Conservation (phyloP, 2,888 invertebrate species). For the Microctonus brassicae region DNA sequence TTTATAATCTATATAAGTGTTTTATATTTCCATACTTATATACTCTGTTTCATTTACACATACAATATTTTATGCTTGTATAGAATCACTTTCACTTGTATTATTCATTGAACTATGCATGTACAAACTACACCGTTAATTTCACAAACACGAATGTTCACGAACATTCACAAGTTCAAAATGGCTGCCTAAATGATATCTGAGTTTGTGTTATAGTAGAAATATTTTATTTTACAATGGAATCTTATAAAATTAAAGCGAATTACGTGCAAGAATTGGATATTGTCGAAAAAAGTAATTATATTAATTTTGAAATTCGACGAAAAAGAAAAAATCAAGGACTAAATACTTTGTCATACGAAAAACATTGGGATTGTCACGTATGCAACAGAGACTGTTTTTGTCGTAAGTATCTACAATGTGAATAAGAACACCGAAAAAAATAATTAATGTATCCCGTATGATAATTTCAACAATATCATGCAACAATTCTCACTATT, state of each 20-base stretch:
- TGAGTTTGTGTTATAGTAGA: slow-evolving; percentile 37
- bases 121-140: too few relatives aligned
- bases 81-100: too few relatives aligned
- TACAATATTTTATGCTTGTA: too few relatives aligned
- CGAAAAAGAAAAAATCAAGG: slow-evolving; percentile 36
- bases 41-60: too few relatives aligned
- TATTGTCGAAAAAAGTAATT: slow-evolving; percentile 36
- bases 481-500: too few relatives aligned
- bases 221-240: slow-evolving; percentile 58
- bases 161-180: slow-evolving; percentile 50
- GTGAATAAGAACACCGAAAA: neutral
- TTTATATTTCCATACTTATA: too few relatives aligned
- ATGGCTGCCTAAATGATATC: slow-evolving; percentile 62
- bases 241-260: slow-evolving; percentile 51
- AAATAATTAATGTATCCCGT: neutral
- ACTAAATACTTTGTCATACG: slow-evolving; percentile 43
- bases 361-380: slow-evolving; percentile 52
- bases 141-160: too few relatives aligned
- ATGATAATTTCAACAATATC: too few relatives aligned
- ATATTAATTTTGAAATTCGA: slow-evolving; percentile 34
- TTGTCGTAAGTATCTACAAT: slow-evolving; percentile 52
- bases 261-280: slow-evolving; percentile 47
- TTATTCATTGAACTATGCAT: too few relatives aligned
- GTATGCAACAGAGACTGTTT: slow-evolving; percentile 50
- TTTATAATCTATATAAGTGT: too few relatives aligned